phyloP scores from a whole-genome alignment of 2,113 vertebrate species.

The Diphyllodes magnificus region DNA sequence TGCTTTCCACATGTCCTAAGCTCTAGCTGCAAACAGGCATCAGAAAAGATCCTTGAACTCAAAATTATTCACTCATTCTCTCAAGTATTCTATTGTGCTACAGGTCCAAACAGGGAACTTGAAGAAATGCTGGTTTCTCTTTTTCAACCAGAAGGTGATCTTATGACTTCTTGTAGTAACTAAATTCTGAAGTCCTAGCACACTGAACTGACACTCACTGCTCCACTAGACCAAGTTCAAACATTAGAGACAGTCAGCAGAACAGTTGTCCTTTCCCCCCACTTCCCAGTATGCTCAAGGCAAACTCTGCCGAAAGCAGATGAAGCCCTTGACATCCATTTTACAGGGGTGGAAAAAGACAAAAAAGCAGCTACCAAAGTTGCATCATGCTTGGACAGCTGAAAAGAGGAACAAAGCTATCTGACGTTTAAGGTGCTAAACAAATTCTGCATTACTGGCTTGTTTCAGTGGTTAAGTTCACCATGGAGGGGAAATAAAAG shows the following conservation, averaged over 20 bases:
- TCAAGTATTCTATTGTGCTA: not conserved
- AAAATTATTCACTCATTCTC: not conserved
- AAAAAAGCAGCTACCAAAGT: not conserved
- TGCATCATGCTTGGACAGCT: not conserved
- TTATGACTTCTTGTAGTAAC: not conserved
- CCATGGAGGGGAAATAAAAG: not conserved
- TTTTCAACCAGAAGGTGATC: not conserved
- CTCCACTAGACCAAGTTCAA: not conserved
- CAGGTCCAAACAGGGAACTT: not conserved
- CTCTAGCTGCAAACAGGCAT: not conserved
- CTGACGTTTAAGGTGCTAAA: not conserved
- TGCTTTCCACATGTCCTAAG: not conserved
- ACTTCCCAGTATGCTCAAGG: not conserved
- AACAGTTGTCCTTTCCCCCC: accelerated
- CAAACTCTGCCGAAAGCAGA: not conserved
- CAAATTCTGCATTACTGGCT: not conserved
- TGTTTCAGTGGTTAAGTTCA: not conserved
- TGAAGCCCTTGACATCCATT: not conserved
- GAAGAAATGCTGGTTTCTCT: not conserved
- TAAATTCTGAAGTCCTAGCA: not conserved
- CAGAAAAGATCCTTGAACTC: not conserved
- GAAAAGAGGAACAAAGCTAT: not conserved
- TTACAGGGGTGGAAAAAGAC: not conserved
- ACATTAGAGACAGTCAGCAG: not conserved
- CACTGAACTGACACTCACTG: not conserved